Conservation (phyloP, 2,888 invertebrate genomes). For the Lasius platythorax region DNA sequence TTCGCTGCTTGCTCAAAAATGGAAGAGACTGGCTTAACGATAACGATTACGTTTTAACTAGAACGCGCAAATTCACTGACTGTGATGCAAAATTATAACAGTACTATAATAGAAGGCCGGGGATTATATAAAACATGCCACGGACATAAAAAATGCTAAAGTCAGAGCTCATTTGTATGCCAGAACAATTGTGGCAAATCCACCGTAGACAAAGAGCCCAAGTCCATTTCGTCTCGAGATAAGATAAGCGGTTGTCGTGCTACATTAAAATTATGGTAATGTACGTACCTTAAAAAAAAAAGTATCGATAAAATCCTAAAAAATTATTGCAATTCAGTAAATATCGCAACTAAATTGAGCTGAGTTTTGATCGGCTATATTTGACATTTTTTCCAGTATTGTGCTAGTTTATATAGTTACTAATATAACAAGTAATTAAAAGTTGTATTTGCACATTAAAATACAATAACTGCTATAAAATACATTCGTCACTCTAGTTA, state of each 20-base stretch:
- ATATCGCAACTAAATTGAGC: slow-evolving; percentile 3
- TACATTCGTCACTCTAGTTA: background rate
- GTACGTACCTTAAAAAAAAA: background rate
- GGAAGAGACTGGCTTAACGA: background rate
- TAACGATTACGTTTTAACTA: slow-evolving; percentile 33
- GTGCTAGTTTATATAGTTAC: background rate
- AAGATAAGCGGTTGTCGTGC: slow-evolving; percentile 39
- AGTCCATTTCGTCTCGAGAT: slow-evolving; percentile 6
- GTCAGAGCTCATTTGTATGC: slow-evolving; percentile 34
- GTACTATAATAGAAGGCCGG: background rate
- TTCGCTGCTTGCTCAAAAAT: background rate
- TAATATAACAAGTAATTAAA: background rate
- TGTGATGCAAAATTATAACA: slow-evolving; percentile 16
- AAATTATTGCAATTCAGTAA: slow-evolving; percentile 6
- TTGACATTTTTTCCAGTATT: background rate
- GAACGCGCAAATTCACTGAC: slow-evolving; percentile 14
- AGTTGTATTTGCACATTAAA: background rate
- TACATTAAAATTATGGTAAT: slow-evolving; percentile 34
- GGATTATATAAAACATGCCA: slow-evolving; percentile 31
- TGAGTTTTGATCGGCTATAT: background rate
- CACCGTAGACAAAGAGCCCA: slow-evolving; percentile 16
- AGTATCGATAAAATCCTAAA: slow-evolving; percentile 6
- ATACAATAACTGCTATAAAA: background rate
- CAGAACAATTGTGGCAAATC: slow-evolving; percentile 39
- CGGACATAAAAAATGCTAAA: slow-evolving; percentile 27